Percentiles rank a stretch among this genome's conserved stretches.
phyloP scores from a whole-genome alignment of 2,888 invertebrate species.

The Digitonthophagus gazella region DNA sequence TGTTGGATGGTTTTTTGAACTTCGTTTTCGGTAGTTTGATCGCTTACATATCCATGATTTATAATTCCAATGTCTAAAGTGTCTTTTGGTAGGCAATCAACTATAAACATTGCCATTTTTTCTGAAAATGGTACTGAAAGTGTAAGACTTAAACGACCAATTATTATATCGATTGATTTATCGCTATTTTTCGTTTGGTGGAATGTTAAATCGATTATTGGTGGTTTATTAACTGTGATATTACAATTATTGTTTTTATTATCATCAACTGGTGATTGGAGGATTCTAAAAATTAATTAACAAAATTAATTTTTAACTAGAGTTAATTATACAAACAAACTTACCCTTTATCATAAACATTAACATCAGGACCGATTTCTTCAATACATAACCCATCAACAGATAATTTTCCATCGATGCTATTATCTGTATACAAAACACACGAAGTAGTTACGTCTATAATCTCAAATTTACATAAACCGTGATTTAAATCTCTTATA shows the following conservation, averaged over 20 bases:
- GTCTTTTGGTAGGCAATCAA: conserved; percentile 55
- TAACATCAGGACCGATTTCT: conserved; percentile 70
- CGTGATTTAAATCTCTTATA: conserved; percentile 69
- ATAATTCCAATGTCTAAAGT: conserved; percentile 65
- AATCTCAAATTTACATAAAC: conserved; percentile 67
- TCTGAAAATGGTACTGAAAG: conserved; percentile 70
- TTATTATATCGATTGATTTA: conserved; percentile 64
- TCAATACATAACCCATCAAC: conserved; percentile 68
- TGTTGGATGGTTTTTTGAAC: conserved; percentile 29
- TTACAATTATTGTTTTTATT: conserved; percentile 56
- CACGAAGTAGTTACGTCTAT: conserved; percentile 64
- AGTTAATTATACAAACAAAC: conserved; percentile 25
- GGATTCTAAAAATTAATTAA: conserved; percentile 55
- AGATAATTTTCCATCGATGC: conserved; percentile 67
- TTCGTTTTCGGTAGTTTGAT: conserved; percentile 44
- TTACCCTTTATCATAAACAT: conserved; percentile 60
- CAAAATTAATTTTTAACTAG: conserved; percentile 2
- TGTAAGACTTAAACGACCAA: conserved; percentile 71
- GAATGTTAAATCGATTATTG: conserved; percentile 69
- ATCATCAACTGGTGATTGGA: conserved; percentile 64
- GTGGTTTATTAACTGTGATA: conserved; percentile 63
- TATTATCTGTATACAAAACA: conserved; percentile 67
- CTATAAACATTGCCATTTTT: conserved; percentile 48
- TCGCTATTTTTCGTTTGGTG: conserved; percentile 63
- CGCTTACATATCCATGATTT: conserved; percentile 71